Evolutionary conservation across 1,140 invertebrate species (phyloP), one percentile per base, ranked within the genome.

Genomic region (Camponotus pennsylvanicus): DNA sequence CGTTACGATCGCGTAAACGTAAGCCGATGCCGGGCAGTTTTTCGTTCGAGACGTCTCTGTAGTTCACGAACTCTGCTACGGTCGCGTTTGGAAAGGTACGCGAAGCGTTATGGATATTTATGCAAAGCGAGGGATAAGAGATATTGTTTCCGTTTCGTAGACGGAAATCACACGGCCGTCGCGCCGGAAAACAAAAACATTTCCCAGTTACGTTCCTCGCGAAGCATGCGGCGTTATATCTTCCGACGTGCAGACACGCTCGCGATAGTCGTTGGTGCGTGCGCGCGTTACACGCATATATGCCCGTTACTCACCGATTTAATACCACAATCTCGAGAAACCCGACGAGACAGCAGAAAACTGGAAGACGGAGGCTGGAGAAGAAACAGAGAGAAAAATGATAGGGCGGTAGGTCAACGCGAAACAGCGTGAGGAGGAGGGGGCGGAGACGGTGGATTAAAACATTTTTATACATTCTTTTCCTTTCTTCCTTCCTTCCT

Each of bases 401-500:
- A n/a, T 49, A 45, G 45, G 34, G 27, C 52, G 79, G 79, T 82
- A 82, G 79, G 67, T 82, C 79, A 82, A 37, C 69, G 27, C 55
- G 55, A 34, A 75, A 63, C 55, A 59, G 27, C 52, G 34, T n/a
- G 69, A 73, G 32, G 69, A 27, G 37, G 13, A 63, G 40, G 66
- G 32, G 37, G 11, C 21, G 52, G 67, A 49, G 37, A 66, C 42
- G 73, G 42, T 67, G 71, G 87, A 92, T 92, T 91, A 92, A 92
- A 91, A 92, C 87, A 86, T 92, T 89, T 92, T 91, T 91, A 73
- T 88, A 79, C 49, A 64, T 78, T 78, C 66, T 71, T 77, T 80
- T 32, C 63, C n/a, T 69, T 79, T n/a, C 13, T 79, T 75, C 55
- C 61, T 77, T 76, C 85, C 75, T 61, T 79, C 80, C 61, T 67